Percentiles rank a stretch among this genome's conserved stretches.
Conservation (phyloP, 2,888 invertebrate genomes). For the Amphipyra berbera region DNA sequence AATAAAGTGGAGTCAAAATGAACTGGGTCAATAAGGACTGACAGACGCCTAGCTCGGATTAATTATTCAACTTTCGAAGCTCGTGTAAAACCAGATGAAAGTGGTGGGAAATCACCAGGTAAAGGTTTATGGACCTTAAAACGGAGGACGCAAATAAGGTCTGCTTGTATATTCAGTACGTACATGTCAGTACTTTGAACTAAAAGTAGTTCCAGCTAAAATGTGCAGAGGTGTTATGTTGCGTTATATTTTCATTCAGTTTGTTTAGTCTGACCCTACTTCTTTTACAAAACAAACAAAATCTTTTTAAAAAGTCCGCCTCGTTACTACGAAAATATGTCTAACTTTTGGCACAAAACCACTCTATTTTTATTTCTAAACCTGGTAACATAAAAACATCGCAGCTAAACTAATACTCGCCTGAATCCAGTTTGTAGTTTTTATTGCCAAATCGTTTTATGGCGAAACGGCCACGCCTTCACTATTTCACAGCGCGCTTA, state of each 20-base stretch:
- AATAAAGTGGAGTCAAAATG: constrained; percentile 45
- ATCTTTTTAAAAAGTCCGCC: neutral
- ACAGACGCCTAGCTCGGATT: constrained; percentile 33
- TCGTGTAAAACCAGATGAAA: constrained; percentile 40
- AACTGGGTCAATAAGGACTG: constrained; percentile 47
- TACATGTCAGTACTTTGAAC: constrained; percentile 1
- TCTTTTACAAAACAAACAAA: too few relatives aligned
- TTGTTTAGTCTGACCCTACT: too few relatives aligned
- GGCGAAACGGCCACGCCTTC: constrained; percentile 13
- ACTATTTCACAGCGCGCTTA: constrained; percentile 27
- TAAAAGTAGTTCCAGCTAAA: constrained; percentile 11
- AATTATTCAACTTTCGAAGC: constrained; percentile 40
- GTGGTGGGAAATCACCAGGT: constrained; percentile 23
- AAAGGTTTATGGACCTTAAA: constrained; percentile 28
- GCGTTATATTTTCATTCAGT: constrained; percentile 6
- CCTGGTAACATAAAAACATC: constrained; percentile 16
- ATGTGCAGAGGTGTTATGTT: neutral
- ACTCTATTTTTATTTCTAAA: constrained; percentile 30
- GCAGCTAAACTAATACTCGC: constrained; percentile 33
- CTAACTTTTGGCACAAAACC: constrained; percentile 13
- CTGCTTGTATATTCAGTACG: constrained; percentile 18
- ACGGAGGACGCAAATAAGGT: constrained; percentile 6
- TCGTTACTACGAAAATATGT: neutral
- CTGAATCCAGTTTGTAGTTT: constrained; percentile 48
- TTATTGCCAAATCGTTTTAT: constrained; percentile 46